Base-by-base conservation (phyloP, 2,888 invertebrate genomes). In the Tetrapedia diversipes region DNA sequence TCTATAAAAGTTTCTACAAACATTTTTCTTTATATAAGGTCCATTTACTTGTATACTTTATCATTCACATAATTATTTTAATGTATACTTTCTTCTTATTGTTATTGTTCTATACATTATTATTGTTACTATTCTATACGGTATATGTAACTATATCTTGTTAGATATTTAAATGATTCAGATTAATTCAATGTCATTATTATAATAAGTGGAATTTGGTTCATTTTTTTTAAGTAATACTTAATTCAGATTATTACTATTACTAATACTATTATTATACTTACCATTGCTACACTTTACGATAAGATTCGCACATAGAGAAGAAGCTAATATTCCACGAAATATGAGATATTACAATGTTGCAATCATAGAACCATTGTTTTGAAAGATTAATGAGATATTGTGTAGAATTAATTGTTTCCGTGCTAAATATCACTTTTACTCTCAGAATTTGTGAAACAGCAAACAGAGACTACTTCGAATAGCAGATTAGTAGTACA, bases 321-420 rank as follows among this genome's bases (percentile, higher is more conserved):
- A 22, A 34, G n/a, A 29, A 39, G 7, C 16, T n/a, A 34, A 24
- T 14, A 32, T 24, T 32, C 22, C 24, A 53, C 16, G 32, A 65
- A 54, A 34, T 22, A 54, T 22, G 16, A 10, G 19, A 53, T 22
- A 34, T 37, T 37, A 27, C 45, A 51, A 7, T 19, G 43, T 27
- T 24, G 32, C 32, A 54, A 53, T 53, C 14, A 6, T 1, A 51
- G n/a, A 32, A 43, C 32, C 11, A 66, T 66, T 37, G 56, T 66
- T 47, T 24, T 24, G n/a, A 16, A 56, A 56, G 29, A 66, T 45
- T 56, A 54, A 56, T 34, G 34, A 54, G 8, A 1, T 19, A 2
- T 34, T 19, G 10, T 6, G 14, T n/a, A 14, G 2, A 24, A 14
- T 11, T 56, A 66, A 56, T 56, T 66, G n/a, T 19, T 45, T 56